These are phyloP conservation scores for Temnothorax longispinosus DNA, from an alignment of 1,140 invertebrate species.

Conservation along the genomic window DNA sequence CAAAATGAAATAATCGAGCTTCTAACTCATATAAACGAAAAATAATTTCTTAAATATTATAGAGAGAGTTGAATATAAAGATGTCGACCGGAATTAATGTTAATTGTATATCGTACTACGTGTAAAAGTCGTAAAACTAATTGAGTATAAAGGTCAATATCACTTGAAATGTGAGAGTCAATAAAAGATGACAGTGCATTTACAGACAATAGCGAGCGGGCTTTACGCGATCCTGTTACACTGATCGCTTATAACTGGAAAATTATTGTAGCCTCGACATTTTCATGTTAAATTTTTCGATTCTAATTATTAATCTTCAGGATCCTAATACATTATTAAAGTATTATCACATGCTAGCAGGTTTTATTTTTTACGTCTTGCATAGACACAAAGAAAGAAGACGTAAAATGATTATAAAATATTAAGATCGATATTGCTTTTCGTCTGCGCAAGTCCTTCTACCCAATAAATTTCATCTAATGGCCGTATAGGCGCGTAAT, in stretches of 20 bases:
- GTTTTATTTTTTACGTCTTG: neutral
- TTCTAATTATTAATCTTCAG: neutral
- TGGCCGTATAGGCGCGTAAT: conserved; percentile 8
- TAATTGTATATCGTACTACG: neutral
- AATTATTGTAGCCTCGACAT: neutral
- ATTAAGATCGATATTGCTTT: neutral
- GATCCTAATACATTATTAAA: neutral
- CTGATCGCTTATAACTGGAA: neutral
- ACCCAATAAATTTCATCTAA: conserved; percentile 17
- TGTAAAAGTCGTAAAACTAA: neutral
- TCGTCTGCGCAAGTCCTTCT: neutral
- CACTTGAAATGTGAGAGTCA: too few species aligned
- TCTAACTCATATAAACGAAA: neutral
- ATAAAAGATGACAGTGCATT: neutral
- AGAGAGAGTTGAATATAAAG: neutral
- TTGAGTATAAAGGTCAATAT: too few species aligned
- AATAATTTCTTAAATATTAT: neutral
- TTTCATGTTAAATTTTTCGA: neutral
- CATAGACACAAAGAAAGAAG: neutral
- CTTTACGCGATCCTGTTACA: neutral
- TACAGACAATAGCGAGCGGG: neutral
- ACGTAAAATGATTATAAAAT: conserved; percentile 12
- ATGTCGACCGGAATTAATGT: neutral
- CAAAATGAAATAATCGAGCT: neutral
- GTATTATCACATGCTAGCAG: neutral